phyloP scores from a whole-genome alignment of 1,140 invertebrate species.

The Diprion similis region DNA sequence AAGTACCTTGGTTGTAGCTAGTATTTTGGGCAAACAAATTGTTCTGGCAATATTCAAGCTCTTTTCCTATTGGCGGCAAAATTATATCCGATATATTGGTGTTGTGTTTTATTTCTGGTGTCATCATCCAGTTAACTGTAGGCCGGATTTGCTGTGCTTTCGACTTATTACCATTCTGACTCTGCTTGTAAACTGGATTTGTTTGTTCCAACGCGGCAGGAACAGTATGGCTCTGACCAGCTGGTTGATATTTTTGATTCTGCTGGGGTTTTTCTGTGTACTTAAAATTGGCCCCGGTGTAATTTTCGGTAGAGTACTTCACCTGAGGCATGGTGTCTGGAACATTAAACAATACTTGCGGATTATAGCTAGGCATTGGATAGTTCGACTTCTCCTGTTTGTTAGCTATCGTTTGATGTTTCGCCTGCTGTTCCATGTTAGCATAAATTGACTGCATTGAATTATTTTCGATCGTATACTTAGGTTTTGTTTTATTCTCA shows the following conservation, averaged over 20 bases:
- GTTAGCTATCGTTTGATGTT: conserved; percentile 39
- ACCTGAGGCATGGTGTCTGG: conserved; percentile 33
- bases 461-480: conserved; percentile 52
- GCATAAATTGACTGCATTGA: conserved; percentile 52
- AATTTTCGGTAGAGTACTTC: conserved; percentile 50
- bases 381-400: conserved; percentile 50
- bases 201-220: conserved; percentile 38
- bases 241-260: conserved; percentile 50
- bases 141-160: conserved; percentile 46
- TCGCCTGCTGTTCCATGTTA: conserved; percentile 27
- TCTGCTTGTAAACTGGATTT: conserved; percentile 33
- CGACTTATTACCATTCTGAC: conserved; percentile 29
- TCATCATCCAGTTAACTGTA: conserved; percentile 72
- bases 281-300: conserved; percentile 51
- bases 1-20: conserved; percentile 52
- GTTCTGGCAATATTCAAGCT: conserved; percentile 58
- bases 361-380: conserved; percentile 46
- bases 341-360: conserved; percentile 49
- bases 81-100: conserved; percentile 53
- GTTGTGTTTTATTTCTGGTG: conserved; percentile 61
- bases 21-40: conserved; percentile 55
- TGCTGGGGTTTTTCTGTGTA: conserved; percentile 48
- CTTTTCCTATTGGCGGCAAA: conserved; percentile 57
- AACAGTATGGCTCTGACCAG: conserved; percentile 36
- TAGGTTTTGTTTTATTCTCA: conserved; percentile 49